Evolutionary conservation across 2,888 invertebrate species (phyloP), one percentile per base, ranked within the genome.

Genomic region (Drosophila koepferae): DNA sequence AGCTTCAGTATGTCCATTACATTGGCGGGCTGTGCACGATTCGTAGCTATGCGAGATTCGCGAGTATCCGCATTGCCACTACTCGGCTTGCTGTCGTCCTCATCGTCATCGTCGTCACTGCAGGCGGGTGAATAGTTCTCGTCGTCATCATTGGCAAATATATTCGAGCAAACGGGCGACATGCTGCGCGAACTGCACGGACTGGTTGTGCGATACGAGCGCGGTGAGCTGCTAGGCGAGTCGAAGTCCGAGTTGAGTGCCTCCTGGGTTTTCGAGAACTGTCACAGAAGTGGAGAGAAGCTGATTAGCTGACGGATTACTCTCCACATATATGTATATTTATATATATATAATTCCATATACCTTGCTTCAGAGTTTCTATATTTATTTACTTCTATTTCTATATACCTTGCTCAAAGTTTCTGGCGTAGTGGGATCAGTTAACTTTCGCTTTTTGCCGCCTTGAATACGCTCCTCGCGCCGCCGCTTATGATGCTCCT

Each of bases 81-180:
- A 8, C 12, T 8, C 8, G 56, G 58, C 18, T 46, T 72, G 9
- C 85, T 80, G 18, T 86, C 90, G 12, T 92, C 91, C 8, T 89
- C 89, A 18, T 91, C 92, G 48, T 92, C 92, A 56, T 93, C 93
- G 41, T 93, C 92, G 54, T 93, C 93, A 60, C 93, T 93, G 69
- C 93, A 93, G 14, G 93, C 92, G 1, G 93, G 93, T 9, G 93
- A 93, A 77, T 93, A 93, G 14, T 91, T 90, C 55, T 93, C 93
- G 63, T 87, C 90, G 49, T 91, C 89, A 28, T 74, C 74, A 12
- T 90, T 82, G 61, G 72, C 55, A 23, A 90, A 65, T 7, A 90
- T 73, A 69, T 86, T 87, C 51, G 81, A 84, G 59, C 82, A 86
- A 3, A 89, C 80, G 1, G 93, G 93, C 1, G 93, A 93, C 88